Base-by-base conservation (phyloP, 2,113 vertebrate genomes). In the Cebidichthys violaceus region DNA sequence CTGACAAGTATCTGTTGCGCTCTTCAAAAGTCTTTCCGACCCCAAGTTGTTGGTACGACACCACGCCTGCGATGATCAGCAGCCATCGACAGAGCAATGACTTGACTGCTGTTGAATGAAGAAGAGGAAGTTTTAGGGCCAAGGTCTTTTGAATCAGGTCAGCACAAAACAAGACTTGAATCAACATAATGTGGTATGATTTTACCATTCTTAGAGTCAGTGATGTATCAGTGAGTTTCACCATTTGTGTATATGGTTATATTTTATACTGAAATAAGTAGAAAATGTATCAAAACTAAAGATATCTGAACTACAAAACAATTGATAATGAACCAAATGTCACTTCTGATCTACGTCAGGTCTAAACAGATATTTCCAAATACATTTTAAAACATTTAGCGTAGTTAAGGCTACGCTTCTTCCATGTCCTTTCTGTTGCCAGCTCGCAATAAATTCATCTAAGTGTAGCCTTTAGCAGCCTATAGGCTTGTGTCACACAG, bases 391-490 rank as follows among this genome's bases (percentile, higher is more conserved):
- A 78, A 13, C 52, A 43, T 80, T 73, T 78, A 78, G 33, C 2
- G 10, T 31, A 1, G 6, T n/a, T 54, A 71, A 39, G 50, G 52
- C 57, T 70, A 61, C 0, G n/a, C 45, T 75, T 79, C 55, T n/a
- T 68, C 37, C 50, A 54, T 4, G n/a, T 86, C 70, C 75, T 55
- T 29, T 52, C 71, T 47, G n/a, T 72, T 83, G 84, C 75, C 67
- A 71, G 55, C 78, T 83, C 75, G 81, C 85, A 84, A 82, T 84
- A 73, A 41, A 74, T 70, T 81, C 77, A 84, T 89, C 85, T 85
- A 90, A 90, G 90, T 77, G 84, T 59, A 67, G 85, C 88, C 88
- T 37, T 88, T 75, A 90, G 92, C 85, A 83, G 84, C 85, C 85
- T 83, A 84, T 75, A 75, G 90, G 85, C 87, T 80, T 65, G 79